phyloP scores from a whole-genome alignment of 2,113 vertebrate genomes.

The Todiramphus saurophagus region DNA sequence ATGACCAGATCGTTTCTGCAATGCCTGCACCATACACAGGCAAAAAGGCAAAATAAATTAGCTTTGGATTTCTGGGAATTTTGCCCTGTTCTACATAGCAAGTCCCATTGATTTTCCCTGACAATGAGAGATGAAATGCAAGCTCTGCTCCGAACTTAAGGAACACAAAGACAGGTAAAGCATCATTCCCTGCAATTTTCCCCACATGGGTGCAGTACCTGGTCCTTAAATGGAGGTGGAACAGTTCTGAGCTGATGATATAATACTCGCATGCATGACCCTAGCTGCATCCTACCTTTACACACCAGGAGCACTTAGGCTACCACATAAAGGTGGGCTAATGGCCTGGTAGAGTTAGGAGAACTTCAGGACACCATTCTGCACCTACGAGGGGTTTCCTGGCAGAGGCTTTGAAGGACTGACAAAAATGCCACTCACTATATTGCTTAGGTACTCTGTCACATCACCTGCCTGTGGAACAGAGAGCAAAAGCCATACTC shows the following conservation, averaged over 20 bases:
- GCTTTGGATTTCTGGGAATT: neutral
- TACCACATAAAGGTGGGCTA: neutral
- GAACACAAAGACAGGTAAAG: neutral
- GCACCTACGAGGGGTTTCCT: neutral
- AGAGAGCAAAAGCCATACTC: neutral
- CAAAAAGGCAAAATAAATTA: neutral
- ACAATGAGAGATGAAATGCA: rapidly evolving
- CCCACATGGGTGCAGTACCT: rapidly evolving
- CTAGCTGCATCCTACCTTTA: neutral
- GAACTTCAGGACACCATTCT: neutral
- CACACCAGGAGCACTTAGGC: neutral
- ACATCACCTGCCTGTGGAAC: neutral
- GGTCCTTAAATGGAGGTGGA: neutral
- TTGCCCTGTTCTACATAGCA: neutral
- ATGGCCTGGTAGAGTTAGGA: neutral
- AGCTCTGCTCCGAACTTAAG: neutral
- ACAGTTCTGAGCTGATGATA: neutral
- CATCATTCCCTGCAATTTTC: rapidly evolving
- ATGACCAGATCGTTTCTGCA: neutral
- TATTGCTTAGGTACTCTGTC: neutral
- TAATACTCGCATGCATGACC: rapidly evolving
- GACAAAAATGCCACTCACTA: neutral
- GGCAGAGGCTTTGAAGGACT: neutral
- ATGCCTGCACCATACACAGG: rapidly evolving
- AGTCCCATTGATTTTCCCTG: neutral